Evolutionary conservation across 2,797 vertebrate species (phyloP).

Genomic region (Micropoecilia bifurca): DNA sequence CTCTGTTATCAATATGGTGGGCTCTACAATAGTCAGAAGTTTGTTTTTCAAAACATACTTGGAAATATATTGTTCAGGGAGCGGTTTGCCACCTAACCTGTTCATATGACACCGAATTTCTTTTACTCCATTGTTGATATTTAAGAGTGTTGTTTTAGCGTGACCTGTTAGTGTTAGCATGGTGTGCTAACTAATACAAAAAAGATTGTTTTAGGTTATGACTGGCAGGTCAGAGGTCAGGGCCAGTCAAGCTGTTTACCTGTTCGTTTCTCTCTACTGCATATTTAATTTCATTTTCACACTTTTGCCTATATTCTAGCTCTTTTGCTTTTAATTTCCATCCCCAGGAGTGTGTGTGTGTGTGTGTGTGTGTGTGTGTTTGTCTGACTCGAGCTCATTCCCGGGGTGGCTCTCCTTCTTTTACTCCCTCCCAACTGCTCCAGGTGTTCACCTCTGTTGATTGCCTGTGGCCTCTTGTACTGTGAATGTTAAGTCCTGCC

Average conservation of each 20-base stretch:
- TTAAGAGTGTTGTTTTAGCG: background rate
- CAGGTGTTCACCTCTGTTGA: slow-evolving; percentile 87
- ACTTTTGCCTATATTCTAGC: slow-evolving; percentile 50
- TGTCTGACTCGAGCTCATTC: slow-evolving; percentile 61
- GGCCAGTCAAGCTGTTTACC: background rate
- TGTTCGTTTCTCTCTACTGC: slow-evolving; percentile 26
- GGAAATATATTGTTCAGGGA: background rate
- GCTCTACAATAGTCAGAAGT: background rate
- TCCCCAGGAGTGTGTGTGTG: slow-evolving; percentile 46
- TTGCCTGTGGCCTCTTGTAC: slow-evolving; percentile 88
- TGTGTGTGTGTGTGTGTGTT: slow-evolving; percentile 19
- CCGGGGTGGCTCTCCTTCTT: slow-evolving; percentile 57
- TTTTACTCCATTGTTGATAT: background rate
- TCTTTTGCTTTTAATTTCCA: slow-evolving; percentile 48
- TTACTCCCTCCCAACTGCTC: slow-evolving; percentile 65
- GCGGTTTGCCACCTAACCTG: background rate
- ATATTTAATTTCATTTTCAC: slow-evolving; percentile 57
- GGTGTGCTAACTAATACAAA: background rate
- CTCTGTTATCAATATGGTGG: background rate
- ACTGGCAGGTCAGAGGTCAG: background rate
- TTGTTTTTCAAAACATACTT: background rate
- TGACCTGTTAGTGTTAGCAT: background rate
- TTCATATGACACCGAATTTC: background rate
- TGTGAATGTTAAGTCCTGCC: slow-evolving; percentile 89
- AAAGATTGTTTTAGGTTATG: background rate